Percentiles rank a stretch among this genome's conserved stretches.
phyloP scores from a whole-genome alignment of 2,113 vertebrate genomes.

The Echinops telfairi region DNA sequence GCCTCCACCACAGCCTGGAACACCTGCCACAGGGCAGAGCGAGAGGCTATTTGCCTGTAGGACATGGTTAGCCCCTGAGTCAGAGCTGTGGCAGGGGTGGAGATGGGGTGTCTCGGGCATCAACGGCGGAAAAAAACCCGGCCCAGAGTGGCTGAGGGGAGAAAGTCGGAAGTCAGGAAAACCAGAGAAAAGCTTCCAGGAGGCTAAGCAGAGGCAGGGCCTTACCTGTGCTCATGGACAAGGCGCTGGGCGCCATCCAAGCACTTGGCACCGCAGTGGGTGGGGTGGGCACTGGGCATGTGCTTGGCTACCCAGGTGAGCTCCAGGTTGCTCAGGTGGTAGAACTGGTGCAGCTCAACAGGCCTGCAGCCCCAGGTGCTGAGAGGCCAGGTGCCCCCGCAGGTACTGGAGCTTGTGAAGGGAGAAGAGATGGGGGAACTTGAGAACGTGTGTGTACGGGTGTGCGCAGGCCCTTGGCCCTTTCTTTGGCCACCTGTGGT shows the following conservation, averaged over 20 bases:
- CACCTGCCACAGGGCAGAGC: conserved; percentile 84
- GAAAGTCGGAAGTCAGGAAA: conserved; percentile 8
- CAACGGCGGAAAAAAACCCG: background rate
- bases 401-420: conserved; percentile 91
- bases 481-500: background rate
- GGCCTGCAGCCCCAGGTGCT: conserved; percentile 88
- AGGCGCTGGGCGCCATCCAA: conserved; percentile 88
- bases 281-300: conserved; percentile 83
- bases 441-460: background rate
- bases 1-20: conserved; percentile 89
- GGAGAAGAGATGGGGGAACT: background rate
- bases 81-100: too few species aligned
- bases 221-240: conserved; percentile 91
- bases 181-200: background rate
- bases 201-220: background rate
- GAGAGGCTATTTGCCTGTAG: too few species aligned
- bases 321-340: conserved; percentile 90
- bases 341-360: conserved; percentile 90
- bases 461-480: accelerated
- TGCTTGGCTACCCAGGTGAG: conserved; percentile 92
- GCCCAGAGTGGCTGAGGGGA: background rate
- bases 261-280: conserved; percentile 84
- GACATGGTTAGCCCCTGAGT: background rate
- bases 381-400: conserved; percentile 88
- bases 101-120: accelerated